Base-by-base conservation (phyloP, 2,797 vertebrate species). In the Vultur gryphus region DNA sequence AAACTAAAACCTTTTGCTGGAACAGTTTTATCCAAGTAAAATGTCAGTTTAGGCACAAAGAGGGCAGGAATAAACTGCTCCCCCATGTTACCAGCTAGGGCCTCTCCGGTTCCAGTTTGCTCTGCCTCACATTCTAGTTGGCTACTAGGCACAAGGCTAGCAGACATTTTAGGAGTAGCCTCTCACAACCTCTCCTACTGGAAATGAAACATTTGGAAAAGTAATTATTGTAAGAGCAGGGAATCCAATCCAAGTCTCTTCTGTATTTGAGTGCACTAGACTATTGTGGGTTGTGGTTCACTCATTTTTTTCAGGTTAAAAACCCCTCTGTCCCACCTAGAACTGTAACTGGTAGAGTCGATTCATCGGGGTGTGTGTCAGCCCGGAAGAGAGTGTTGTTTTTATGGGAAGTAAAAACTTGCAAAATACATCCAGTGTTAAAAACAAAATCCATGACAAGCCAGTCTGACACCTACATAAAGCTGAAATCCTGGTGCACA, bases 391-490 rank as follows among this genome's bases (percentile, higher is more conserved):
- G 2, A 81, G 13, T 33, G 23, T 3, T 84, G 52, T 15, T 92
- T 89, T 37, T 67, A 71, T 17, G 65, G 77, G 67, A 94, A 75
- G 31, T 57, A 70, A 81, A 97, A 87, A 9, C 15, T 51, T 87
- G 37, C 41, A 82, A 75, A 91, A 84, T 48, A 28, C 11, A 71
- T 43, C 72, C 49, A 61, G 43, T 12, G 33, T 90, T 87, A 65
- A 75, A 95, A 95, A 64, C 71, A 65, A 87, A 89, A 65, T 75
- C 75, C 64, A 23, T 84, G 73, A 90, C 59, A 94, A 95, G 71
- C 52, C 75, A 65, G 81, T 89, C 87, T 94, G 92, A 97, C 94
- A 93, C 81, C 78, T 95, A 87, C 90, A 78, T 31, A 83, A 87
- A 92, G 92, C 61, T 72, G 80, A 92, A 95, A 93, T 71, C 62